phyloP scores from a whole-genome alignment of 1,140 invertebrate species.

The Drosophila arizonae region DNA sequence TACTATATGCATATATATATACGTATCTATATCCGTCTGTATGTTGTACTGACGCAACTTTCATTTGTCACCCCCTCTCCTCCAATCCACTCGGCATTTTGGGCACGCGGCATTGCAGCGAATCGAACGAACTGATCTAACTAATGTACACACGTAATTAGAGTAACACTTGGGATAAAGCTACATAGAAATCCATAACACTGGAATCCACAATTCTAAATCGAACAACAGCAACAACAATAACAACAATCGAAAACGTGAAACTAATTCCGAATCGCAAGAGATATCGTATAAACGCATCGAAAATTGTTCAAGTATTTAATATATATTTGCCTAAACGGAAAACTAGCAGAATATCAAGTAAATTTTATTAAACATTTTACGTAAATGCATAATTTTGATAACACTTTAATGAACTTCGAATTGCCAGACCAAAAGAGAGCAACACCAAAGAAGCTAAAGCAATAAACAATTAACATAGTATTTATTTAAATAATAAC shows the following conservation, averaged over 20 bases:
- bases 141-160: slow-evolving; percentile 43
- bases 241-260: slow-evolving; percentile 3
- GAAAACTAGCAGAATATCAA: slow-evolving; percentile 16
- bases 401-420: slow-evolving; percentile 6
- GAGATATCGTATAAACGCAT: neutral
- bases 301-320: neutral
- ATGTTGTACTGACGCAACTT: slow-evolving; percentile 36
- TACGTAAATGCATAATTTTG: neutral
- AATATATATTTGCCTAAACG: slow-evolving; percentile 7
- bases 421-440: slow-evolving; percentile 18
- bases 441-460: neutral
- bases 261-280: slow-evolving; percentile 1
- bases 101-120: slow-evolving; percentile 62
- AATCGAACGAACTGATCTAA: slow-evolving; percentile 57
- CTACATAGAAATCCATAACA: slow-evolving; percentile 4
- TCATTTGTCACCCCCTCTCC: slow-evolving; percentile 42
- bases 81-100: slow-evolving; percentile 31
- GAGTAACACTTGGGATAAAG: slow-evolving; percentile 41
- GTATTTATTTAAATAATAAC: slow-evolving; percentile 23
- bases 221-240: slow-evolving; percentile 7
- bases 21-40: slow-evolving; percentile 9
- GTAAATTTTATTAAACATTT: slow-evolving; percentile 2
- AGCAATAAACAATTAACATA: slow-evolving; percentile 14
- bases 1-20: slow-evolving; percentile 3
- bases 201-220: slow-evolving; percentile 21